Base-by-base conservation (phyloP, 2,113 vertebrate species). In the Fulmarus glacialis region DNA sequence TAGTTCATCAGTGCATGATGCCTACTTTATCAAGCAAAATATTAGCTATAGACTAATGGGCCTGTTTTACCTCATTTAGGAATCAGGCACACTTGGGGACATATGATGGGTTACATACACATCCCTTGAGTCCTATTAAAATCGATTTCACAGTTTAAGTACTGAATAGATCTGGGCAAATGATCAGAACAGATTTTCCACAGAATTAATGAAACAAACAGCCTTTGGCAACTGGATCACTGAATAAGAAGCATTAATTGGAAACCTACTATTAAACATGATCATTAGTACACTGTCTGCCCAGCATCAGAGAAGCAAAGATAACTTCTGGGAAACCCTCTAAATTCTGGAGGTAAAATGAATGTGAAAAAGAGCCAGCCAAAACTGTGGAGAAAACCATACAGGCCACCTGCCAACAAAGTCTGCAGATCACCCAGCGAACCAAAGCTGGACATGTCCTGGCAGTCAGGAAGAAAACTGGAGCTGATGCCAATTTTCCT, bases 201-300 rank as follows among this genome's bases (percentile, higher is more conserved):
- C 18, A n/a, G 77, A 91, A 82, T 82, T 88, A 79, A 77, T 82
- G 80, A 95, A 91, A 78, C 58, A 91, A 95, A 79, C 56, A 52
- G 86, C 68, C 48, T 84, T 66, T 81, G 80, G 82, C 83, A 91
- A 91, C 29, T 42, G 62, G 32, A 79, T 96, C 62, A 30, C 59
- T 40, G n/a, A 89, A n/a, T 27, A 85, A 75, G 53, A 62, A 75
- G 62, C 48, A 13, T 85, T 64, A 85, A 75, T 66, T 62, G 79
- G 82, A 95, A 84, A n/a, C 15, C 72, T 82, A 45, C 63, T 18
- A 11, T 68, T 56, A 93, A 80, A 75, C 1, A 1, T 38, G 24
- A 87, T 45, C 15, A 2, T 55, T 67, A 60, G 29, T 34, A 52
- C 11, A 3, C 43, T 5, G 14, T 32, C 55, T 75, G 77, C 50